Percentiles rank a stretch among this genome's conserved stretches.
These are phyloP conservation scores for Conopomorpha cramerella DNA, from an alignment of 1,140 invertebrate species.

Conservation along the genomic window DNA sequence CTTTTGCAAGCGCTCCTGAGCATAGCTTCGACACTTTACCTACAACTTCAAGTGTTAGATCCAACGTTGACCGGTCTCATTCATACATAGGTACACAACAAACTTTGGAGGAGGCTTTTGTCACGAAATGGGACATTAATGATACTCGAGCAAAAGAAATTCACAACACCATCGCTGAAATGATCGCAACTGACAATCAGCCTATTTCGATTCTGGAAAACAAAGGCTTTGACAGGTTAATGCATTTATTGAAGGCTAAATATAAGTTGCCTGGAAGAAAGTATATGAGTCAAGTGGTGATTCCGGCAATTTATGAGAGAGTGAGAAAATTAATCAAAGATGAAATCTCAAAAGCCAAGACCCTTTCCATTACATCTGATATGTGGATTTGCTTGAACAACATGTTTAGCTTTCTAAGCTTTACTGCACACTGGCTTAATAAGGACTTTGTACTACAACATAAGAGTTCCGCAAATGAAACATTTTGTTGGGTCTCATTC, in stretches of 20 bases:
- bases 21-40: no score
- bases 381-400: slow-evolving; percentile 5
- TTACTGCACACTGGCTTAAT: slow-evolving; percentile 5
- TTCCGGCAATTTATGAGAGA: slow-evolving; percentile 2
- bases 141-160: background rate
- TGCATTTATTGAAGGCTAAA: no score
- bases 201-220: background rate
- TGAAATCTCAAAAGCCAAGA: background rate
- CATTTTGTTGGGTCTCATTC: slow-evolving; percentile 3
- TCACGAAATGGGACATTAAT: slow-evolving; percentile 1
- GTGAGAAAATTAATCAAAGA: background rate
- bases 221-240: background rate
- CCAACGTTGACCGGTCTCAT: no score
- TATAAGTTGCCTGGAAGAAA: slow-evolving; percentile 2
- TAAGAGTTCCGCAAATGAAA: slow-evolving; percentile 4
- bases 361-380: slow-evolving; percentile 5
- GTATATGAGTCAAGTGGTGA: slow-evolving; percentile 1
- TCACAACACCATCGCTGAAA: background rate
- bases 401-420: slow-evolving; percentile 3
- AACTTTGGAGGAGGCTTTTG: slow-evolving; percentile 1
- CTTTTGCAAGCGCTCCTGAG: no score
- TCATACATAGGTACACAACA: slow-evolving; percentile 2
- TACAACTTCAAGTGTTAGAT: no score
- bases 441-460: background rate
- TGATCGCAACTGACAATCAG: background rate